phyloP scores from a whole-genome alignment of 2,888 invertebrate species.

The Cecidostiba fungosa region DNA sequence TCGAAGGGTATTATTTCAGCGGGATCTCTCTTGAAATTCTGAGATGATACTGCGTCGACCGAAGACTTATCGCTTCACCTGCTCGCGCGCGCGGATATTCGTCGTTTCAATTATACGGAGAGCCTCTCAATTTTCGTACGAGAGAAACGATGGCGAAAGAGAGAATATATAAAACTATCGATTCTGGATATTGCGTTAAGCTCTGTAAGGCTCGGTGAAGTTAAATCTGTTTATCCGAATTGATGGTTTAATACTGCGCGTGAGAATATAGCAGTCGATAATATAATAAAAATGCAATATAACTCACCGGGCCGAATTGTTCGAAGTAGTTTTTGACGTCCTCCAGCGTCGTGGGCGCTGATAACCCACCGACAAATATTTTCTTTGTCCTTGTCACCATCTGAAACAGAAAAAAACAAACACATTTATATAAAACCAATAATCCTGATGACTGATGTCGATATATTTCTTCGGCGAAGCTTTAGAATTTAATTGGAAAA shows the following conservation, averaged over 20 bases:
- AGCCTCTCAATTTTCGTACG: slow-evolving; percentile 19
- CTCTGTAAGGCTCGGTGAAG: neutral
- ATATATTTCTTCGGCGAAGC: neutral
- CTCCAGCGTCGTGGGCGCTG: slow-evolving; percentile 99
- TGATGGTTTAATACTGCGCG: neutral
- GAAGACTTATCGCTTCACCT: slow-evolving; percentile 35
- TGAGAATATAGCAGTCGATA: neutral
- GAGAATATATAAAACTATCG: neutral
- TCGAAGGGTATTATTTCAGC: slow-evolving; percentile 41
- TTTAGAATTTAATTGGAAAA: slow-evolving; percentile 22
- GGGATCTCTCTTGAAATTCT: slow-evolving; percentile 36
- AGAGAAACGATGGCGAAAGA: neutral
- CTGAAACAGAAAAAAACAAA: slow-evolving; percentile 83
- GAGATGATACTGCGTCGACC: slow-evolving; percentile 14
- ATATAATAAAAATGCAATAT: neutral
- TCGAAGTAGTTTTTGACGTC: slow-evolving; percentile 99
- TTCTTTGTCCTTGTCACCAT: slow-evolving; percentile 99
- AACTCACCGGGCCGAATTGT: slow-evolving; percentile 99
- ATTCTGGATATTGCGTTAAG: slow-evolving; percentile 1
- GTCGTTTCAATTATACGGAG: slow-evolving; percentile 1
- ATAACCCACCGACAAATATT: slow-evolving; percentile 99
- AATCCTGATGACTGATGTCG: neutral
- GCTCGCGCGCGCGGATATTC: neutral
- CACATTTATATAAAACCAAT: neutral
- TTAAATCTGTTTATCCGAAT: neutral